Percentiles rank a stretch among this genome's conserved stretches.
These are phyloP conservation scores for Catonia carolina DNA, from an alignment of 2,888 invertebrate species.

Conservation along the genomic window DNA sequence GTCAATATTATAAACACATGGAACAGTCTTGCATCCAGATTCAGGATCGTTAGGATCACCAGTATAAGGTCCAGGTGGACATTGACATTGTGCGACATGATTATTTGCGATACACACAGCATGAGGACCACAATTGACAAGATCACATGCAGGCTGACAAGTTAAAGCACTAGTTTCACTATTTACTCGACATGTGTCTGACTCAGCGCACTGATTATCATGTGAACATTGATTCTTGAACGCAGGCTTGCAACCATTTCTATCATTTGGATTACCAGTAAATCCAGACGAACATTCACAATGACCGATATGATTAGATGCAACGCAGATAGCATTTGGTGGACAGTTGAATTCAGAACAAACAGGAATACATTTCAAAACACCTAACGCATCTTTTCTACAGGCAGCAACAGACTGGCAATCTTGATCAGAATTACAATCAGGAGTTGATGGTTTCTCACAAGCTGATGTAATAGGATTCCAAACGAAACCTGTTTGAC, in stretches of 20 bases:
- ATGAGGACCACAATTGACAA: constrained; percentile 71
- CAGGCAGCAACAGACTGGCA: constrained; percentile 66
- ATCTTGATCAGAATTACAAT: constrained; percentile 63
- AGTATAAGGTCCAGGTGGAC: constrained; percentile 78
- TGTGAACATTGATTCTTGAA: constrained; percentile 68
- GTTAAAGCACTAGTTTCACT: constrained; percentile 51
- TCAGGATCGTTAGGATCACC: constrained; percentile 75
- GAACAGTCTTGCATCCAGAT: constrained; percentile 69
- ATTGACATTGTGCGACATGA: constrained; percentile 82
- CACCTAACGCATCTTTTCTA: constrained; percentile 75
- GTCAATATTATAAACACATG: constrained; percentile 80
- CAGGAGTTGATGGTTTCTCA: constrained; percentile 81
- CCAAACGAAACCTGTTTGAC: constrained; percentile 71
- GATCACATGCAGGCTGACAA: constrained; percentile 73
- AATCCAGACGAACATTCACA: constrained; percentile 81
- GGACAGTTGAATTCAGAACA: constrained; percentile 80
- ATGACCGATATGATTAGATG: constrained; percentile 62
- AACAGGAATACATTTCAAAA: constrained; percentile 71
- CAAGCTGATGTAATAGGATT: constrained; percentile 74
- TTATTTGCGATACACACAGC: constrained; percentile 85
- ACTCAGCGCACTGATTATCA: constrained; percentile 77
- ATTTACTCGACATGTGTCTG: constrained; percentile 64
- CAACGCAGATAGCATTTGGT: constrained; percentile 71
- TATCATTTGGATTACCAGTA: constrained; percentile 82
- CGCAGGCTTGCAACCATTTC: constrained; percentile 72